Conservation (phyloP, 2,113 vertebrate genomes). For the Antechinus stuartii region DNA sequence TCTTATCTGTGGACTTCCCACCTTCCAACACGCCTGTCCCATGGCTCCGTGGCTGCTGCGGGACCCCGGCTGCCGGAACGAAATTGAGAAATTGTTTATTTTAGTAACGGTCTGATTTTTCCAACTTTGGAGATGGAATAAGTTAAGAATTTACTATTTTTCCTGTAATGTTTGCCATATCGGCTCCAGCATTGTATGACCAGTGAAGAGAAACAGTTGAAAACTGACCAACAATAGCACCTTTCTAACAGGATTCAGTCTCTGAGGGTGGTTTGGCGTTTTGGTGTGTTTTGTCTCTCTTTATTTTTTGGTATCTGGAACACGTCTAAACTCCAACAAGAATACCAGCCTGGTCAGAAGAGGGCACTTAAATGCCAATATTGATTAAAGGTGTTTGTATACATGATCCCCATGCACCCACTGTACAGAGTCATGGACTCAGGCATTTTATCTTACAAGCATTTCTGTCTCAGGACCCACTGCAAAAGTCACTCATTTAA, state of each 20-base stretch:
- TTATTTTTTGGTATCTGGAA: fast-evolving
- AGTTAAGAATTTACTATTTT: conserved; percentile 67
- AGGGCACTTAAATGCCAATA: conserved; percentile 5
- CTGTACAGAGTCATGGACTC: fast-evolving
- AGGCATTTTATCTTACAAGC: conserved; percentile 1
- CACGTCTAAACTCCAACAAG: background rate
- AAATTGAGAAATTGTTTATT: conserved; percentile 80
- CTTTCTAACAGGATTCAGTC: background rate
- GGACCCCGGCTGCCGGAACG: conserved; percentile 72
- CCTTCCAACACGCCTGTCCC: conserved; percentile 44
- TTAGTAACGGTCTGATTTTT: conserved; percentile 81
- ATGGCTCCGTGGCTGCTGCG: conserved; percentile 1
- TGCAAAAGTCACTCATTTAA: background rate
- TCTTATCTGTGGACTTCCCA: conserved; percentile 74
- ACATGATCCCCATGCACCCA: fast-evolving
- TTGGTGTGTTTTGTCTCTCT: conserved; percentile 9
- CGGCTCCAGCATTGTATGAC: background rate
- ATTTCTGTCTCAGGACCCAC: background rate
- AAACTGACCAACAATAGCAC: background rate
- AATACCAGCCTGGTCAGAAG: conserved; percentile 32
- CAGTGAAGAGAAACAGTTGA: conserved; percentile 39
- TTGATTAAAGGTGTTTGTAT: background rate
- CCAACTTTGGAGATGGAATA: conserved; percentile 77
- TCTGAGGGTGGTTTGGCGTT: background rate
- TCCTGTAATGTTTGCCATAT: conserved; percentile 59